Conservation (phyloP, 2,888 invertebrate genomes). For the Cancer borealis region DNA sequence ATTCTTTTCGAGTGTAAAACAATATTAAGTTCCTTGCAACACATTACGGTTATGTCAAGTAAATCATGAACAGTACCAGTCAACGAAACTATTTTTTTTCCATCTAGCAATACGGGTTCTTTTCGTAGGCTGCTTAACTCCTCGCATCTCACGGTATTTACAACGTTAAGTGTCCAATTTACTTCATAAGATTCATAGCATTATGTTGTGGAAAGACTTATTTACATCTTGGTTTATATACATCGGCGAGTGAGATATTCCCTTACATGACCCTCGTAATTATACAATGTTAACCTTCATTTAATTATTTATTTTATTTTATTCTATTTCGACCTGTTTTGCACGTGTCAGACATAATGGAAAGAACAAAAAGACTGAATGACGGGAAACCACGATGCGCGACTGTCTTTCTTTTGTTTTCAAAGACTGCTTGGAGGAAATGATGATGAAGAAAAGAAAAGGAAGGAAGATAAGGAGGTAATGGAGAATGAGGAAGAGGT, state of each 20-base stretch:
- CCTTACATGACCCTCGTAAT: neutral
- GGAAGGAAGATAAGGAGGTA: neutral
- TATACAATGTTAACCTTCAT: neutral
- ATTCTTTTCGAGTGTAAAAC: neutral
- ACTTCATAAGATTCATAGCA: neutral
- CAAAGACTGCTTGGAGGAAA: neutral
- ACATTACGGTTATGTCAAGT: neutral
- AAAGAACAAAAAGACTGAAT: neutral
- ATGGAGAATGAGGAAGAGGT: neutral
- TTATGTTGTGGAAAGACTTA: neutral
- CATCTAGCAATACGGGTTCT: no score
- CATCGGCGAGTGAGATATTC: neutral
- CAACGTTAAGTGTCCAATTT: no score
- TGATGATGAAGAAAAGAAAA: no score
- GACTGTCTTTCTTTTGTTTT: neutral
- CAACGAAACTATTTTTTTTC: no score
- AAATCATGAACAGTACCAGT: neutral
- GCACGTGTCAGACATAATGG: neutral
- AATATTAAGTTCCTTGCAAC: neutral
- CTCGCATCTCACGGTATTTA: no score
- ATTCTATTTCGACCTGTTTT: neutral
- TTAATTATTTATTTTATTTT: neutral
- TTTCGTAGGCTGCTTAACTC: no score
- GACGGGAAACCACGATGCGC: neutral
- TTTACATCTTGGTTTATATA: neutral